phyloP scores from a whole-genome alignment of 1,140 invertebrate species.

The Subanguina moxae region DNA sequence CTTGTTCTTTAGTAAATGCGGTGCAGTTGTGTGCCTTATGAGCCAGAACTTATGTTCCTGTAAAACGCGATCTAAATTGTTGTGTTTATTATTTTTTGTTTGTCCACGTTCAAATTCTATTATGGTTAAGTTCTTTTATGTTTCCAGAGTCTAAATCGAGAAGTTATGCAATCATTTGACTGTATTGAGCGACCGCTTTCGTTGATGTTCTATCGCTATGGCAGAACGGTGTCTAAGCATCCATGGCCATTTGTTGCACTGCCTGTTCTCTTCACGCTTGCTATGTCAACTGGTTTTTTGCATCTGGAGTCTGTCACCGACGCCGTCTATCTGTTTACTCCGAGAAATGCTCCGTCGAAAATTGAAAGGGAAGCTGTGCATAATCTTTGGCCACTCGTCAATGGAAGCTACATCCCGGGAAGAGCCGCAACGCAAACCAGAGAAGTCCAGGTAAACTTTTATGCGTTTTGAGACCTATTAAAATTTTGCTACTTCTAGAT shows the following conservation, averaged over 20 bases:
- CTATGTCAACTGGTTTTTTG: conserved; percentile 38
- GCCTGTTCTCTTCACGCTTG: conserved; percentile 50
- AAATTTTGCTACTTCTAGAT: conserved; percentile 32
- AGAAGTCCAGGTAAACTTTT: conserved; percentile 51
- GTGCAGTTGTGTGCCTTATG: too few relatives aligned
- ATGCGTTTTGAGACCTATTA: conserved; percentile 17
- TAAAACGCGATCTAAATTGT: too few relatives aligned
- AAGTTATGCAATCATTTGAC: conserved; percentile 43
- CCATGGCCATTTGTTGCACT: conserved; percentile 52
- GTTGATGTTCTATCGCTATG: conserved; percentile 52
- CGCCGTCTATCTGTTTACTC: conserved; percentile 51
- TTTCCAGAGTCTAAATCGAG: too few relatives aligned
- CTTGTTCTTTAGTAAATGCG: too few relatives aligned
- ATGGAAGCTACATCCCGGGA: conserved; percentile 55
- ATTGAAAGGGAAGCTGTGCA: conserved; percentile 52
- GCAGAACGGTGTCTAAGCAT: conserved; percentile 41
- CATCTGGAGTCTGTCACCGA: conserved; percentile 52
- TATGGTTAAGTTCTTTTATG: too few relatives aligned
- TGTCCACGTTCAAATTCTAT: too few relatives aligned
- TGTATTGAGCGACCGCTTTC: conserved; percentile 52
- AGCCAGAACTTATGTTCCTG: too few relatives aligned
- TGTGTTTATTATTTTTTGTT: too few relatives aligned
- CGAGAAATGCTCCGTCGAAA: conserved; percentile 28
- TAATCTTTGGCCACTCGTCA: conserved; percentile 54
- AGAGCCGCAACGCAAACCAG: conserved; percentile 57